Evolutionary conservation across 2,113 vertebrate species (phyloP).

Genomic region (Nematolebias whitei): DNA sequence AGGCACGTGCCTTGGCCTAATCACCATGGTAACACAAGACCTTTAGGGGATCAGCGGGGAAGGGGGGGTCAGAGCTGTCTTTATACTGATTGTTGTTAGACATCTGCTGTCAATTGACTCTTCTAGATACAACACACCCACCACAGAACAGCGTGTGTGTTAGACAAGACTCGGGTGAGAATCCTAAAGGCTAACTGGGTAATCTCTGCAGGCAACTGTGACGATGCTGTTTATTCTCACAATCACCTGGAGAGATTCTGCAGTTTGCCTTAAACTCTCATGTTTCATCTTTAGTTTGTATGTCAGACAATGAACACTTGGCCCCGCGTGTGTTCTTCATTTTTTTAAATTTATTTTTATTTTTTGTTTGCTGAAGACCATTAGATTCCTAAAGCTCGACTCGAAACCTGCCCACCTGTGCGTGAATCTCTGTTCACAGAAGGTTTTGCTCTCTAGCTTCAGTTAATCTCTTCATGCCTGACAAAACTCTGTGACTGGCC

Average conservation of each 20-base stretch:
- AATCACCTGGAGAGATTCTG: conserved; percentile 94
- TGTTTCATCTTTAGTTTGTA: neutral
- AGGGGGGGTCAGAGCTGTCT: conserved; percentile 51
- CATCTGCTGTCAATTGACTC: conserved; percentile 68
- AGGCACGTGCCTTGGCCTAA: conserved; percentile 89
- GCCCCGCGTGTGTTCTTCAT: neutral
- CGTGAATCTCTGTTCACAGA: conserved; percentile 45
- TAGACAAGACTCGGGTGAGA: conserved; percentile 1
- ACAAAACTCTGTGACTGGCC: conserved; percentile 32
- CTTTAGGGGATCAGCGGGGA: conserved; percentile 72
- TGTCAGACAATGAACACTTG: neutral
- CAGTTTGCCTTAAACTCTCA: conserved; percentile 72
- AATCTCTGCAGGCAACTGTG: conserved; percentile 99
- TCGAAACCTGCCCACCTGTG: neutral
- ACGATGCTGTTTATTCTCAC: conserved; percentile 86
- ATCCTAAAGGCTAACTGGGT: conserved; percentile 84
- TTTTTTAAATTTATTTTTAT: conserved; percentile 4
- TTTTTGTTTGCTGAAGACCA: neutral
- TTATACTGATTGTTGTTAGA: conserved; percentile 70
- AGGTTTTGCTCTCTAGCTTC: conserved; percentile 36
- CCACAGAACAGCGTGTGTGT: conserved; percentile 16
- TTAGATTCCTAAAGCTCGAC: too few relatives aligned
- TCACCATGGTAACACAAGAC: conserved; percentile 87
- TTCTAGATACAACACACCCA: conserved; percentile 30
- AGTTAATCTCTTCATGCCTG: conserved; percentile 41